Evolutionary conservation across 2,797 vertebrate species (phyloP), one percentile per base, ranked within the genome.

Genomic region (Pseudomugil tenellus): DNA sequence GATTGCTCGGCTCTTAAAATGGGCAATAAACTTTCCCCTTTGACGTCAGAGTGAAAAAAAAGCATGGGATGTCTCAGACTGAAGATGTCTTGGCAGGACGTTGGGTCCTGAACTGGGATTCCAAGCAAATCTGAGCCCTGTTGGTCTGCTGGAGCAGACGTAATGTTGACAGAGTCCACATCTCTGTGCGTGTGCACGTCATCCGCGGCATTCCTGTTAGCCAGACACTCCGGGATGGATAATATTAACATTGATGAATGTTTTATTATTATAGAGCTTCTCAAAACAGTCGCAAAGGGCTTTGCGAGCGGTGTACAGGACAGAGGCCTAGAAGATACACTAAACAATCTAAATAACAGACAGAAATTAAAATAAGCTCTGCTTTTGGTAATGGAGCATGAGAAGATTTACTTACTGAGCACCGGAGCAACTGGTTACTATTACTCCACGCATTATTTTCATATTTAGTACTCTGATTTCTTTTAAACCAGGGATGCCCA

Each of bases 31-130:
- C 72, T 82, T 69, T 60, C 23, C 21, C 37, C 58, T 64, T 82
- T 86, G 77, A 90, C 84, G 84, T 91, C 89, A 89, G 69, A 82
- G 63, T 31, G 48, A 46, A 87, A 77, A 58, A 69, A 80, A 75
- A 90, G 78, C 74, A 77, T 9, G 6, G 34, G 43, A 48, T 12
- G 4, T 74, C 70, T 80, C 63, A 31, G 49, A 67, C 55, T 63
- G 58, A 71, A 58, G 49, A 76, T 53, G 53, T 73, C 80, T 87
- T 87, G 78, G 81, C 76, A 76, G 81, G 72, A 90, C 85, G 59
- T 68, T 48, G 68, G 85, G 84, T 65, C 83, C 67, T 86, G 80
- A 89, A 81, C 85, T 56, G 17, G 54, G 84, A 87, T 89, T 88
- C 85, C 84, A 61, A 74, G 62, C 74, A 70, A 34, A 51, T 71